Evolutionary conservation across 2,888 invertebrate species (phyloP).

Genomic region (Timandra comae): DNA sequence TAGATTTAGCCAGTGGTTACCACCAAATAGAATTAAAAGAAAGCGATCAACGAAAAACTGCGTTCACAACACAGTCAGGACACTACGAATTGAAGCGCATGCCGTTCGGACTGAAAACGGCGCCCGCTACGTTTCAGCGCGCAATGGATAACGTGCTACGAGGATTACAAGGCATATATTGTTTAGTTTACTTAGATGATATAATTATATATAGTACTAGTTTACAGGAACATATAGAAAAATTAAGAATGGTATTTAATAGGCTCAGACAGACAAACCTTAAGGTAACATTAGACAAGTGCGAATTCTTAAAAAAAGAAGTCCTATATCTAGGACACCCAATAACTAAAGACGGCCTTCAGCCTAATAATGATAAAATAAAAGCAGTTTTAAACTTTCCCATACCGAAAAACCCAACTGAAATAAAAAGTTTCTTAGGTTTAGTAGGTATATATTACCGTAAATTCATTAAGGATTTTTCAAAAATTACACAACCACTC

Average conservation of each 20-base stretch:
- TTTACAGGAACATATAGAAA: conserved; percentile 22
- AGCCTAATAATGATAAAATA: conserved; percentile 1
- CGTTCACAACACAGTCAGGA: conserved; percentile 20
- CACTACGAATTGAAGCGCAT: conserved; percentile 26
- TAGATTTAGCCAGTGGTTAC: conserved; percentile 27
- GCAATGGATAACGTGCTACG: conserved; percentile 39
- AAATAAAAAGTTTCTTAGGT: conserved; percentile 26
- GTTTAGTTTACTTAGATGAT: conserved; percentile 38
- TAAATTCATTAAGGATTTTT: conserved; percentile 25
- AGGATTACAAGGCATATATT: conserved; percentile 32
- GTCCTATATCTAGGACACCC: neutral
- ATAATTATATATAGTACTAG: conserved; percentile 28
- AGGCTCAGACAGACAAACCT: conserved; percentile 18
- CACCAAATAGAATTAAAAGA: conserved; percentile 23
- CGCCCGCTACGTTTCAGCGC: conserved; percentile 45
- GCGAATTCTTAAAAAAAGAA: conserved; percentile 7
- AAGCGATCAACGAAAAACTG: conserved; percentile 21
- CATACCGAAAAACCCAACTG: conserved; percentile 10
- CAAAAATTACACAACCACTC: conserved; percentile 23
- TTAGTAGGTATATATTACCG: conserved; percentile 24
- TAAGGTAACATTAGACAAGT: conserved; percentile 24
- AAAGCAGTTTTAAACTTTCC: neutral
- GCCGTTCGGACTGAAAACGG: conserved; percentile 26
- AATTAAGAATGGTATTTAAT: conserved; percentile 20
- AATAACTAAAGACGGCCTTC: neutral